phyloP scores from a whole-genome alignment of 1,140 invertebrate genomes.

The Penaeus japonicus region DNA sequence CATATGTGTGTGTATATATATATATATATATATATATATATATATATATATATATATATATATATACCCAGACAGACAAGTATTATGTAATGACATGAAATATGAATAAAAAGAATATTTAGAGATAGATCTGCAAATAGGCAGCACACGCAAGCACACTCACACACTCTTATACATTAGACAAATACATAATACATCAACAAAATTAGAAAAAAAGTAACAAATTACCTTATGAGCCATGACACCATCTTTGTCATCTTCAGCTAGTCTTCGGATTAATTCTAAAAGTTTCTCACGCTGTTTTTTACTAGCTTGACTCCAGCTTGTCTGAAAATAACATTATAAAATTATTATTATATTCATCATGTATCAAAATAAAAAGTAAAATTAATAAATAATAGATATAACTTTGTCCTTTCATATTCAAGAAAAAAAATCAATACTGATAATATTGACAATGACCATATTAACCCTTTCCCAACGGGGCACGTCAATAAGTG shows the following conservation, averaged over 20 bases:
- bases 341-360: not conserved
- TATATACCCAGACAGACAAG: too few species aligned
- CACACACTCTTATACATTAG: too few species aligned
- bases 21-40: constrained; percentile 54
- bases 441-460: too few species aligned
- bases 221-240: constrained; percentile 91
- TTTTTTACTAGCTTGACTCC: constrained; percentile 95
- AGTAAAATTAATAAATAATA: not conserved
- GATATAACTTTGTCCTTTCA: too few species aligned
- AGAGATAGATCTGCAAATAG: too few species aligned
- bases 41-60: constrained; percentile 6
- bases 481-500: too few species aligned
- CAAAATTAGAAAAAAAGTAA: not conserved
- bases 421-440: too few species aligned
- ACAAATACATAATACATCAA: not conserved
- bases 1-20: not conserved
- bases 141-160: too few species aligned
- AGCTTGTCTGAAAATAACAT: constrained; percentile 75
- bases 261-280: constrained; percentile 91
- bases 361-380: not conserved
- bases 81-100: too few species aligned
- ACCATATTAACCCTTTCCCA: too few species aligned
- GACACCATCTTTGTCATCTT: constrained; percentile 98
- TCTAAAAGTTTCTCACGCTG: constrained; percentile 95
- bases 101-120: too few species aligned